Evolutionary conservation across 2,113 vertebrate species (phyloP).

Genomic region (Percopsis transmontana): DNA sequence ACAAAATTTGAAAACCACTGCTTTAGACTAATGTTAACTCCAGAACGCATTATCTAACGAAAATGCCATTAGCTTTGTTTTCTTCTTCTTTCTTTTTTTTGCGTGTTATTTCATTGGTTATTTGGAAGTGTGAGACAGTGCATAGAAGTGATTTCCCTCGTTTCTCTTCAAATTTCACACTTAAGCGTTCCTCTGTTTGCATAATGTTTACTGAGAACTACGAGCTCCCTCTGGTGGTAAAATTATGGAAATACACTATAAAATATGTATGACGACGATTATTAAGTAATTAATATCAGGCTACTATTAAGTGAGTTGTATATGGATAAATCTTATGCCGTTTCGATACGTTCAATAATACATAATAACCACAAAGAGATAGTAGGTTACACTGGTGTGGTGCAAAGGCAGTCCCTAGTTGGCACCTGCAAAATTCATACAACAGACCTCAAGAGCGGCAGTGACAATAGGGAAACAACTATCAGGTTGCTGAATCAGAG

Average conservation of each 20-base stretch:
- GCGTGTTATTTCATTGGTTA: too few relatives aligned
- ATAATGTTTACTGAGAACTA: neutral
- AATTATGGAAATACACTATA: constrained; percentile 5
- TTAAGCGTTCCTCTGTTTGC: neutral
- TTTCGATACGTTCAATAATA: neutral
- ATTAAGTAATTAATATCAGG: neutral
- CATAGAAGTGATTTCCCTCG: too few relatives aligned
- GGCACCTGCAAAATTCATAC: neutral
- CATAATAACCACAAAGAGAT: too few relatives aligned
- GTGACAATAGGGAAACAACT: neutral
- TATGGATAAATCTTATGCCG: neutral
- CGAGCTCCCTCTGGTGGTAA: constrained; percentile 39
- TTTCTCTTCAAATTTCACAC: neutral
- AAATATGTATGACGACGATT: neutral
- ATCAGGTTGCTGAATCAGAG: constrained; percentile 10
- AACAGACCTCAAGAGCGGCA: constrained; percentile 28
- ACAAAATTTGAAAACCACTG: too few relatives aligned
- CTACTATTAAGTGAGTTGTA: neutral
- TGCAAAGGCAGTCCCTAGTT: neutral
- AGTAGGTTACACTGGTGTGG: neutral
- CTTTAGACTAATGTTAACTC: too few relatives aligned
- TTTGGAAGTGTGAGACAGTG: too few relatives aligned
- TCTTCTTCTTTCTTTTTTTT: too few relatives aligned
- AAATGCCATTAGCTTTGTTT: too few relatives aligned
- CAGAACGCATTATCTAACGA: too few relatives aligned